phyloP scores from a whole-genome alignment of 2,113 vertebrate genomes.

The Lamprotornis superbus region DNA sequence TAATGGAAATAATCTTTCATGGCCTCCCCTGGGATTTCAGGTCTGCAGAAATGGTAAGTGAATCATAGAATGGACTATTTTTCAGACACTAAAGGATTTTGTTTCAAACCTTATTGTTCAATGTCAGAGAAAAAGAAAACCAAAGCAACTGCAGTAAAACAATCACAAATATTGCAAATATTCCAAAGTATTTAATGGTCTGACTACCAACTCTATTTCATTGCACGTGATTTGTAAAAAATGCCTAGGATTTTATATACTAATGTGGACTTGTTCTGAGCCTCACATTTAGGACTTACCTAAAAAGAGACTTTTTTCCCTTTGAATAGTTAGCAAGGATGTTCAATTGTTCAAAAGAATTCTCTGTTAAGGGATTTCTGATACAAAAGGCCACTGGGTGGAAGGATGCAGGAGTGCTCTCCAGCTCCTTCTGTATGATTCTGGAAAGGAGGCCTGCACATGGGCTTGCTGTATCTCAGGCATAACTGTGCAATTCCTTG shows the following conservation, averaged over 20 bases:
- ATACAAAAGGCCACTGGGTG: neutral
- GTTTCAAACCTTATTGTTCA: neutral
- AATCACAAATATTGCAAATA: neutral
- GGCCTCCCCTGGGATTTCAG: neutral
- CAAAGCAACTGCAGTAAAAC: neutral
- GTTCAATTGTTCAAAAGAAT: neutral
- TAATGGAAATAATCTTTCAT: neutral
- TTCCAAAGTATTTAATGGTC: neutral
- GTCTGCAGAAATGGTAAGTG: neutral
- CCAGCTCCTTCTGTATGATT: neutral
- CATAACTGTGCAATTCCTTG: neutral
- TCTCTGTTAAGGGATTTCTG: neutral
- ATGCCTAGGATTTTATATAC: neutral
- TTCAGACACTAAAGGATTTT: neutral
- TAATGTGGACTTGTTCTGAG: neutral
- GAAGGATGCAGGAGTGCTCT: neutral
- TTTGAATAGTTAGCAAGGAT: neutral
- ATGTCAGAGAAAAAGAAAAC: neutral
- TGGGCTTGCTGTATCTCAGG: neutral
- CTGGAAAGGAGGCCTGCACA: neutral
- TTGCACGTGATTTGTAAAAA: neutral
- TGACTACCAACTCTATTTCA: neutral
- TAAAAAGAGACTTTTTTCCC: neutral
- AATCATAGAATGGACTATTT: neutral
- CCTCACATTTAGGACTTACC: neutral